A percentile compares a stretch with the other conserved stretches of the same genome.
These are phyloP conservation scores for Iselma pallidipennis DNA, from an alignment of 2,888 invertebrate species.

Conservation along the genomic window DNA sequence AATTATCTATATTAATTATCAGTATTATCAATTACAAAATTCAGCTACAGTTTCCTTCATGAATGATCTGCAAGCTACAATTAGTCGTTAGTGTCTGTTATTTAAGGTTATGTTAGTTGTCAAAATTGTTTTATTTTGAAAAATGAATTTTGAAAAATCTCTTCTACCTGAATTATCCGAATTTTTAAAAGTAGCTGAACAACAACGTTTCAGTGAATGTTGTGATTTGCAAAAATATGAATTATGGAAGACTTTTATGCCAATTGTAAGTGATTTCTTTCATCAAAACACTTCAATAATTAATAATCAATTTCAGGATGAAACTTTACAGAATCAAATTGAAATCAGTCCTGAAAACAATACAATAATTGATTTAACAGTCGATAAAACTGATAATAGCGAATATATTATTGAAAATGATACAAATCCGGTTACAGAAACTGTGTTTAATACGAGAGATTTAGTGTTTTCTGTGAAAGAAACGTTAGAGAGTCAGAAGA, in stretches of 20 bases:
- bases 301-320: conserved; percentile 5
- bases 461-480: conserved; percentile 14
- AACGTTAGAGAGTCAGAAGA: conserved; percentile 11
- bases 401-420: not conserved
- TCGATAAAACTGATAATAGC: not conserved
- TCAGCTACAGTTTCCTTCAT: too few relatives aligned
- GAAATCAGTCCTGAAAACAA: not conserved
- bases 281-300: not conserved
- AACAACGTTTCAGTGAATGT: not conserved
- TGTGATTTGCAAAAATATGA: conserved; percentile 11
- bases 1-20: too few relatives aligned
- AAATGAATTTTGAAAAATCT: not conserved
- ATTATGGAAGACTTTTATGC: conserved; percentile 12
- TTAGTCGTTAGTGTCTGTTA: too few relatives aligned
- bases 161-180: conserved; percentile 2
- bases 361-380: not conserved
- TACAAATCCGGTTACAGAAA: not conserved
- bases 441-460: not conserved
- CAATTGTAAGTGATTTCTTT: not conserved
- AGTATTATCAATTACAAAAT: too few relatives aligned
- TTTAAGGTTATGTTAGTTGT: too few relatives aligned
- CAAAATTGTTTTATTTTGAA: too few relatives aligned
- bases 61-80: too few relatives aligned
- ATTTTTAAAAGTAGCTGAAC: conserved; percentile 15
- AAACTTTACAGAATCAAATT: not conserved